These are phyloP conservation scores for Saimiri boliviensis DNA, from an alignment of 2,113 vertebrate species.

Conservation along the genomic window DNA sequence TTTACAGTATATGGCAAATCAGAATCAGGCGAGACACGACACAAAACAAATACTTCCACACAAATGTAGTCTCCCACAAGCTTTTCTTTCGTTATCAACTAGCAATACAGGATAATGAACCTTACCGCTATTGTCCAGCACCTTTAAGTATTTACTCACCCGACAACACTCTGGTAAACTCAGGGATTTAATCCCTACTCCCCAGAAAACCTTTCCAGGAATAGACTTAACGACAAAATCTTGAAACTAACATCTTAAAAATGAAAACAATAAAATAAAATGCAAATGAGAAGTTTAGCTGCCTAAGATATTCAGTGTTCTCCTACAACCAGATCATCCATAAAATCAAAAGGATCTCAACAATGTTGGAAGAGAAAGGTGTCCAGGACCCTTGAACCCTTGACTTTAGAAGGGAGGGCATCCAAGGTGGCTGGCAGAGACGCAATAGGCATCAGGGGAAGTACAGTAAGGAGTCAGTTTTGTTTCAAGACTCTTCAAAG, in stretches of 20 bases:
- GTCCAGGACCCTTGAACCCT: background rate
- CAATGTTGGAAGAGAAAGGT: background rate
- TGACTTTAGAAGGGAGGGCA: background rate
- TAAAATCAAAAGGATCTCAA: background rate
- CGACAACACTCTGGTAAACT: background rate
- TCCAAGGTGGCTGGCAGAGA: background rate
- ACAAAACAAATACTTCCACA: background rate
- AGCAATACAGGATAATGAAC: background rate
- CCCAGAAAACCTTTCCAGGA: conserved; percentile 11
- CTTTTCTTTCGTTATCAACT: background rate
- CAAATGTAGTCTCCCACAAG: background rate
- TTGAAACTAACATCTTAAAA: background rate
- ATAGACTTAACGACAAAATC: background rate
- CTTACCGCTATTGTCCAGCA: background rate
- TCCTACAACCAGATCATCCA: background rate
- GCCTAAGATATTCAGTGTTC: background rate
- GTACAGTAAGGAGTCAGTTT: background rate
- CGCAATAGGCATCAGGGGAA: background rate
- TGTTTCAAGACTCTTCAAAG: background rate
- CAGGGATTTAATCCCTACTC: background rate
- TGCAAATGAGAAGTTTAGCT: background rate
- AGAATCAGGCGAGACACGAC: background rate
- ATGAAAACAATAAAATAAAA: background rate
- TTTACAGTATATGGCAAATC: background rate
- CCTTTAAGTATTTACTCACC: background rate